Base-by-base conservation (phyloP, 2,797 vertebrate genomes). In the Anabacerthia variegaticeps region DNA sequence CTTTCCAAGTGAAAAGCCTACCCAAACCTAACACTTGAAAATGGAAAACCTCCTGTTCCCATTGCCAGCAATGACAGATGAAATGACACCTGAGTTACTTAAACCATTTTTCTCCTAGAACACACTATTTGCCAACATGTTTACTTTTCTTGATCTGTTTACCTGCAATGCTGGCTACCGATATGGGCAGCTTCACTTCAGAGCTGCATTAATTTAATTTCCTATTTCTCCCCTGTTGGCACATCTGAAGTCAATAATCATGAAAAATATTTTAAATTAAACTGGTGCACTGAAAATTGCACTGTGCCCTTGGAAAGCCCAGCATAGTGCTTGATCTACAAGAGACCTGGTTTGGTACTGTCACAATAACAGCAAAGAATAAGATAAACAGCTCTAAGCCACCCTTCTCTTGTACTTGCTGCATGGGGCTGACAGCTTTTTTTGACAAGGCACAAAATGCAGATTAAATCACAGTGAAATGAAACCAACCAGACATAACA, bases 131-230 rank as follows among this genome's bases (percentile, higher is more conserved):
- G 44, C 56, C 30, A 85, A 82, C 27, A 16, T 26, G 16, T 62
- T 96, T 77, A 46, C 27, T 83, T 91, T 71, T 78, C 80, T 90
- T 69, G 36, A 71, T 76, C 43, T 79, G 13, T 74, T 85, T 91
- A 67, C 28, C 27, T 71, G 44, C 32, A 43, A 63, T 0, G 1
- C 58, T 52, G 39, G 15, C 44, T 72, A 65, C 36, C 0, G 1
- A 62, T 27, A 34, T 5, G 9, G 79, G 37, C 44, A 67, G 58
- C 30, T 90, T 93, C 43, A 43, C 24, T 79, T 95, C 27, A 88
- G 44, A 71, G 26, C 51, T 76, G 10, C 34, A 48, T 71, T 41
- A 15, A 12, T 80, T 95, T 85, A 1, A 58, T 79, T 96, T 90
- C 63, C 37, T 24, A 17, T 69, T 90, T 90, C 48, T 76, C 26